Conservation (phyloP, 2,113 vertebrate genomes). For the Bubalus kerabau region DNA sequence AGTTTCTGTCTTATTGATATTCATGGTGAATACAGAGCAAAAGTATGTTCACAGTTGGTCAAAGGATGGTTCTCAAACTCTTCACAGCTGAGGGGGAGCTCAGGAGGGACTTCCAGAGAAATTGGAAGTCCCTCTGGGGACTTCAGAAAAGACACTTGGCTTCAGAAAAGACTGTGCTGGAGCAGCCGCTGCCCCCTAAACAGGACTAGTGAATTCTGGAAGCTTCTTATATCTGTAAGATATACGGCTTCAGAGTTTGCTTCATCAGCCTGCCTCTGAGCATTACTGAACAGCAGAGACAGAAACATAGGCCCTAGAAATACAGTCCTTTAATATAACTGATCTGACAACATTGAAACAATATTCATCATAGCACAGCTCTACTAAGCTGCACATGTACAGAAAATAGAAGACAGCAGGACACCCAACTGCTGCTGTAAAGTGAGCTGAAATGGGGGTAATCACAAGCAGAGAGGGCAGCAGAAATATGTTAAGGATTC, state of each 20-base stretch:
- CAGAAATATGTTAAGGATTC: conserved; percentile 25
- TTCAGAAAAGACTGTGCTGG: neutral
- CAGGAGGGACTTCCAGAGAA: neutral
- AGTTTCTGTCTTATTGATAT: neutral
- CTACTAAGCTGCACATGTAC: conserved; percentile 27
- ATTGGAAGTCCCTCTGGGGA: neutral
- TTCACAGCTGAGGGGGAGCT: neutral
- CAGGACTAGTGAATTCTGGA: neutral
- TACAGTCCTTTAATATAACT: neutral
- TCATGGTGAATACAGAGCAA: neutral
- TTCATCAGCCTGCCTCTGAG: conserved; percentile 56
- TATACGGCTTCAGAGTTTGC: neutral
- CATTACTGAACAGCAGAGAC: neutral
- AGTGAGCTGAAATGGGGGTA: conserved; percentile 42
- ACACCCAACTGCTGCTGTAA: conserved; percentile 13
- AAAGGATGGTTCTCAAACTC: neutral
- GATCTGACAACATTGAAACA: neutral
- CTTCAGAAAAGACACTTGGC: neutral
- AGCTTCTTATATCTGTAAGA: conserved; percentile 7
- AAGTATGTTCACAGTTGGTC: neutral
- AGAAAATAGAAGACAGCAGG: conserved; percentile 53
- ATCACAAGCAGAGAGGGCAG: conserved; percentile 54
- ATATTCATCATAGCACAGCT: conserved; percentile 37
- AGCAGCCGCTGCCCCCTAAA: neutral
- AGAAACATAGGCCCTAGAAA: conserved; percentile 4